Percentiles rank a stretch among this genome's conserved stretches.
These are phyloP conservation scores for Saccostrea cuccullata DNA, from an alignment of 1,140 invertebrate species.

Conservation along the genomic window DNA sequence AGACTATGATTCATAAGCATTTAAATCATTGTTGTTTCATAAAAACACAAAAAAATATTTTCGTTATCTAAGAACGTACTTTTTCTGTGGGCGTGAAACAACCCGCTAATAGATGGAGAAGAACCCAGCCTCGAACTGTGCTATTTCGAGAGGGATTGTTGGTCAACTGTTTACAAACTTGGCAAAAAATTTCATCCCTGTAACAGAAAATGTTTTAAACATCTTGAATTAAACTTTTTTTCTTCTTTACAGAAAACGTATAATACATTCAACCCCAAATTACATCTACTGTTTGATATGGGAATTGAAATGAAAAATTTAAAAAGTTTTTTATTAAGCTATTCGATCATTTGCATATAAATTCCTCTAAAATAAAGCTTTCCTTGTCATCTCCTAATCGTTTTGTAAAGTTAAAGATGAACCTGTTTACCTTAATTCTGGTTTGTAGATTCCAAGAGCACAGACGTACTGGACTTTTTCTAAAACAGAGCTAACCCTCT, in stretches of 20 bases:
- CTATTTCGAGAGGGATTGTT: constrained; percentile 87
- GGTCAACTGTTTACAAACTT: constrained; percentile 98
- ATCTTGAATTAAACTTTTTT: too few relatives aligned
- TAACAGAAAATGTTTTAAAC: too few relatives aligned
- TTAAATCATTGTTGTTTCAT: neutral
- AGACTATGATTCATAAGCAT: neutral
- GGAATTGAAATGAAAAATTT: too few relatives aligned
- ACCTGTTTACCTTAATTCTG: constrained; percentile 69
- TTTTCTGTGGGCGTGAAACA: constrained; percentile 72
- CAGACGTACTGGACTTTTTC: constrained; percentile 74
- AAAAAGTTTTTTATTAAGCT: too few relatives aligned
- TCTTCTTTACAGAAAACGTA: too few relatives aligned
- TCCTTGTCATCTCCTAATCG: too few relatives aligned
- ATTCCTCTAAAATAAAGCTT: too few relatives aligned
- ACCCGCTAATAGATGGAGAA: constrained; percentile 68
- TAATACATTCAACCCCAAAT: too few relatives aligned
- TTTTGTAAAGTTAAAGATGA: too few relatives aligned
- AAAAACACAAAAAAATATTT: too few relatives aligned
- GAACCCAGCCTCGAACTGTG: constrained; percentile 70
- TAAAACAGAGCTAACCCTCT: constrained; percentile 66
- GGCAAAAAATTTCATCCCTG: constrained; percentile 98
- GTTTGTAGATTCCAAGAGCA: constrained; percentile 70
- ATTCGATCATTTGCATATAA: too few relatives aligned
- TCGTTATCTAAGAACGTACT: constrained; percentile 52
- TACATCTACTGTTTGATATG: too few relatives aligned